Evolutionary conservation across 2,888 invertebrate genomes (phyloP).

Genomic region (Celastrina argiolus): DNA sequence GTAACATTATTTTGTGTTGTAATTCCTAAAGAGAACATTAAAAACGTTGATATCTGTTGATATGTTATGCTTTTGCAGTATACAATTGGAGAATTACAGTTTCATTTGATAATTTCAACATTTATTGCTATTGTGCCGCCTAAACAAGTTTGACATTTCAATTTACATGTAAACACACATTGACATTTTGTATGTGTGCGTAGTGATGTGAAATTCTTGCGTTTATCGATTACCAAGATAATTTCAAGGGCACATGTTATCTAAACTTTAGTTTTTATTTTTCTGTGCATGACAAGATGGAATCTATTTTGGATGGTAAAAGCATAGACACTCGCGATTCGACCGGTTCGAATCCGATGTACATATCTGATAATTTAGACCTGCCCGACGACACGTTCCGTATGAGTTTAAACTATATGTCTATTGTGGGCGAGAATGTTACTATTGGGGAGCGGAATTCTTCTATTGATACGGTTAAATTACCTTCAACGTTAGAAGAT

Average conservation of each 20-base stretch:
- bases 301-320: conserved; percentile 41
- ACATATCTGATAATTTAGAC: conserved; percentile 53
- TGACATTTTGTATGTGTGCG: conserved; percentile 57
- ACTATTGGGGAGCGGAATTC: conserved; percentile 50
- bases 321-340: conserved; percentile 40
- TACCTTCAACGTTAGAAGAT: neutral
- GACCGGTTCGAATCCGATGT: conserved; percentile 54
- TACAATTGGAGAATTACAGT: conserved; percentile 39
- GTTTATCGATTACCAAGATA: conserved; percentile 72
- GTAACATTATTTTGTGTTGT: conserved; percentile 47
- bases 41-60: conserved; percentile 27
- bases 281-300: conserved; percentile 43
- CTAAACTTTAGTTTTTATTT: conserved; percentile 2
- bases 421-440: conserved; percentile 65
- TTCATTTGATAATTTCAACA: conserved; percentile 25
- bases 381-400: conserved; percentile 65
- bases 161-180: conserved; percentile 47
- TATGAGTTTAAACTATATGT: conserved; percentile 59
- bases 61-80: neutral
- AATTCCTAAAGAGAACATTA: conserved; percentile 34
- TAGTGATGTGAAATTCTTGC: conserved; percentile 71
- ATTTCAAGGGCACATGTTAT: conserved; percentile 59
- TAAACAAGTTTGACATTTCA: conserved; percentile 74
- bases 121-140: conserved; percentile 43
- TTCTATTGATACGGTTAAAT: conserved; percentile 45